Conservation (phyloP, 2,113 vertebrate genomes). For the Scytalopus superciliaris region DNA sequence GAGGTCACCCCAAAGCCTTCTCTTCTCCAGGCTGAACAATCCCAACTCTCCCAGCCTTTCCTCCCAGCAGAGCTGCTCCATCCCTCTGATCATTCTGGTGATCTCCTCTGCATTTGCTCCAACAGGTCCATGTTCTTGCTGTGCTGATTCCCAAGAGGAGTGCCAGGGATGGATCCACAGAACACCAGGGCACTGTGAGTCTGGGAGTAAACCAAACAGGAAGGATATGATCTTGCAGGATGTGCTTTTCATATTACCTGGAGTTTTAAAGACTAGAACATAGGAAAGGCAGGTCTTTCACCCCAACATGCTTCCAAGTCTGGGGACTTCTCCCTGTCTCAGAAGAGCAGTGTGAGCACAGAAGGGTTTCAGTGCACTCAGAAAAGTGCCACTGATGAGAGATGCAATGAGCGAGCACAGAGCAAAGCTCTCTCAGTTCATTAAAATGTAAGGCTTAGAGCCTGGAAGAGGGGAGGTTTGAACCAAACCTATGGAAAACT, state of each 20-base stretch:
- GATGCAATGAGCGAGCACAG: not conserved
- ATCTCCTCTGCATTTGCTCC: not conserved
- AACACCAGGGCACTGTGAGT: not conserved
- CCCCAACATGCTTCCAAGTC: not conserved
- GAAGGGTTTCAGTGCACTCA: not conserved
- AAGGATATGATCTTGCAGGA: constrained; percentile 15
- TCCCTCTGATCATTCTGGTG: not conserved
- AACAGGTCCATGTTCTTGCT: not conserved
- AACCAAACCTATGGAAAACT: not conserved
- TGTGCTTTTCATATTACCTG: not conserved
- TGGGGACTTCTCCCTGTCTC: not conserved
- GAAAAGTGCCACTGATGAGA: not conserved
- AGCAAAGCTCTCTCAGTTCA: not conserved
- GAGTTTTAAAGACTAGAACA: not conserved
- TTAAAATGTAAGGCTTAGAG: constrained; percentile 2
- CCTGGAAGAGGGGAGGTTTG: not conserved
- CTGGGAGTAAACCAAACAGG: not conserved
- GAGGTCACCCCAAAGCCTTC: not conserved
- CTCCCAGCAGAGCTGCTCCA: not conserved
- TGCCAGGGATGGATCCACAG: not conserved
- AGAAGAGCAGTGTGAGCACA: not conserved
- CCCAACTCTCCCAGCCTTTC: not conserved
- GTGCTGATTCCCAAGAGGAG: not conserved
- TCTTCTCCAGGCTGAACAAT: not conserved
- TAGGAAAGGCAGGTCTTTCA: not conserved